Conservation (phyloP, 2,797 vertebrate genomes). For the Aselliscus stoliczkanus region DNA sequence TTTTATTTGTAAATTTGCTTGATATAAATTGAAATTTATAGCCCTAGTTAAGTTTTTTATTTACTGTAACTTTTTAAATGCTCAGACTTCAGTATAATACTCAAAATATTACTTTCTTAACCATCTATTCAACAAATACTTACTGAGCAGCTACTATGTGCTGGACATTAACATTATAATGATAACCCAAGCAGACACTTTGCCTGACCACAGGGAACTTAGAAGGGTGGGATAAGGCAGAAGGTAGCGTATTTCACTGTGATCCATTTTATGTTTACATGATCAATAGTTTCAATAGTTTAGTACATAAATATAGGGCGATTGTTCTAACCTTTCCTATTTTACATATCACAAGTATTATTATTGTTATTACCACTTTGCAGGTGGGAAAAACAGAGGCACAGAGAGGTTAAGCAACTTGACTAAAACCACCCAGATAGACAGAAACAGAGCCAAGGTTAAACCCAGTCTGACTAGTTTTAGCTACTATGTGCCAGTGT, state of each 20-base stretch:
- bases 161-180: background rate
- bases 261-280: background rate
- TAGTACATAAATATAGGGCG: background rate
- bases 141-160: background rate
- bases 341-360: background rate
- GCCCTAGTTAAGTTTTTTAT: too few relatives aligned
- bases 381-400: background rate
- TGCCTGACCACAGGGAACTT: background rate
- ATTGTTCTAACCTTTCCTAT: background rate
- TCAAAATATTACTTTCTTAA: too few relatives aligned
- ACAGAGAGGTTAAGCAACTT: background rate
- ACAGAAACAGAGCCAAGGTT: background rate
- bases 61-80: too few relatives aligned
- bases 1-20: too few relatives aligned
- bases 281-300: background rate
- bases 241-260: background rate
- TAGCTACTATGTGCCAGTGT: background rate
- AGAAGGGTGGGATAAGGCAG: background rate
- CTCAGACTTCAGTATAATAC: too few relatives aligned
- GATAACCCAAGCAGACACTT: background rate
- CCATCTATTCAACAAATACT: too few relatives aligned
- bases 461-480: background rate
- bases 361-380: background rate
- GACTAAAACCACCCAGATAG: background rate
- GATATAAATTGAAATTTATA: too few relatives aligned